These are phyloP conservation scores for Melanotaenia pygmaea DNA, from an alignment of 2,797 vertebrate species.

Conservation along the genomic window DNA sequence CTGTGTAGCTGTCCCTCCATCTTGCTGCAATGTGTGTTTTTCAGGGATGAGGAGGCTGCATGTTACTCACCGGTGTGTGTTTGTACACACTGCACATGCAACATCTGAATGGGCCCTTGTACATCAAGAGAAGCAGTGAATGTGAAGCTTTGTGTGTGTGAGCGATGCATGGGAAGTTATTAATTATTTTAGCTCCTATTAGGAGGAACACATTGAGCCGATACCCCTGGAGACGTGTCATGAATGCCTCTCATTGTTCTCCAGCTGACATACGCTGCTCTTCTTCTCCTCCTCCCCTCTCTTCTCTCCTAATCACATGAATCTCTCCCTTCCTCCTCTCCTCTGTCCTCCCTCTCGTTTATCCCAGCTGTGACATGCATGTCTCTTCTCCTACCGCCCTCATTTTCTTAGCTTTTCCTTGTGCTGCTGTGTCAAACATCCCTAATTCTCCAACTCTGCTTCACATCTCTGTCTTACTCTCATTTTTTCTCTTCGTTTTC, in stretches of 20 bases:
- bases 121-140: neutral
- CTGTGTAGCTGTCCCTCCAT: constrained; percentile 39
- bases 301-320: constrained; percentile 59
- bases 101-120: constrained; percentile 5
- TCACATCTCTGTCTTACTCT: constrained; percentile 13
- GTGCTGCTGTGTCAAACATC: constrained; percentile 37
- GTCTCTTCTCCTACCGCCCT: constrained; percentile 42
- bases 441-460: constrained; percentile 33
- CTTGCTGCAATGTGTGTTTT: constrained; percentile 23
- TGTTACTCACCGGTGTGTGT: constrained; percentile 27
- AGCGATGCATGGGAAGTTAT: constrained; percentile 57
- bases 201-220: constrained; percentile 56
- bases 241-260: constrained; percentile 77
- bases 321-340: constrained; percentile 44
- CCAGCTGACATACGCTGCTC: constrained; percentile 61
- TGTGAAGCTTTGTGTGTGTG: neutral
- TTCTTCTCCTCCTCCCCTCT: constrained; percentile 44
- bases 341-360: constrained; percentile 35
- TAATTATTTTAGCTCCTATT: constrained; percentile 74
- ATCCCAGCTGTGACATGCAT: constrained; percentile 43
- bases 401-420: constrained; percentile 20
- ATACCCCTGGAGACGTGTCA: constrained; percentile 76
- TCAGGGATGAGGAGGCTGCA: constrained; percentile 11
- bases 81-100: constrained; percentile 5
- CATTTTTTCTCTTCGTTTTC: constrained; percentile 27